Evolutionary conservation across 2,888 invertebrate genomes (phyloP).

Genomic region (Philopedon plagiatum): DNA sequence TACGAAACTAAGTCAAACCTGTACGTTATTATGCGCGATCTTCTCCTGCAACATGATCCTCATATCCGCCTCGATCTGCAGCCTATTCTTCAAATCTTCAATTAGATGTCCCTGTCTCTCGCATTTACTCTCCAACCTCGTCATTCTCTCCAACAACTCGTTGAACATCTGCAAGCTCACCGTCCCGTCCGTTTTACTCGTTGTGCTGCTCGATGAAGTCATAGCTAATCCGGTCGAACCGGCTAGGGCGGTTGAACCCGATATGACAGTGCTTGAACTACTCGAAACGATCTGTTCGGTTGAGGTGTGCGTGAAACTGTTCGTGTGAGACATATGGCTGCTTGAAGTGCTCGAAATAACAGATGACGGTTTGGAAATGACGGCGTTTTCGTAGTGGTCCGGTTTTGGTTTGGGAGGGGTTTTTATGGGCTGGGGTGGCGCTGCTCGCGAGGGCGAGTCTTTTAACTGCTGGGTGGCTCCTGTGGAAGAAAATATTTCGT

Average conservation of each 20-base stretch:
- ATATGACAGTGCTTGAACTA: background rate
- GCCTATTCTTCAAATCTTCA: constrained; percentile 75
- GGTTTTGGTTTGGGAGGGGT: constrained; percentile 45
- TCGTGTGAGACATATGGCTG: constrained; percentile 15
- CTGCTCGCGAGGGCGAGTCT: constrained; percentile 16
- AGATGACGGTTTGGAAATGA: background rate
- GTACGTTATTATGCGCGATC: constrained; percentile 80
- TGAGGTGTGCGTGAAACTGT: constrained; percentile 3
- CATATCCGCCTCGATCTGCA: constrained; percentile 77
- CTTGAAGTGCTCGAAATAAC: background rate
- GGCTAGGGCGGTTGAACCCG: constrained; percentile 13
- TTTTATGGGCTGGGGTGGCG: constrained; percentile 16
- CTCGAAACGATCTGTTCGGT: constrained; percentile 9
- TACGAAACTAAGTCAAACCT: constrained; percentile 71
- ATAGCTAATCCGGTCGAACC: background rate
- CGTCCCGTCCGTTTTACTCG: background rate
- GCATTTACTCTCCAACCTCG: constrained; percentile 73
- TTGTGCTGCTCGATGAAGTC: background rate
- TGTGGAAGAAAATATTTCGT: constrained; percentile 3
- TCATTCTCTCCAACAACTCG: constrained; percentile 68
- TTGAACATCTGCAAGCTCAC: constrained; percentile 52
- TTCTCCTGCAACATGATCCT: constrained; percentile 79
- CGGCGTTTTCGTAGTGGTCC: constrained; percentile 34
- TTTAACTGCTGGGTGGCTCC: constrained; percentile 21
- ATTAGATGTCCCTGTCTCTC: constrained; percentile 76